A percentile compares a stretch with the other conserved stretches of the same genome.
phyloP scores from a whole-genome alignment of 1,140 invertebrate genomes.

The Drosophila mojavensis region DNA sequence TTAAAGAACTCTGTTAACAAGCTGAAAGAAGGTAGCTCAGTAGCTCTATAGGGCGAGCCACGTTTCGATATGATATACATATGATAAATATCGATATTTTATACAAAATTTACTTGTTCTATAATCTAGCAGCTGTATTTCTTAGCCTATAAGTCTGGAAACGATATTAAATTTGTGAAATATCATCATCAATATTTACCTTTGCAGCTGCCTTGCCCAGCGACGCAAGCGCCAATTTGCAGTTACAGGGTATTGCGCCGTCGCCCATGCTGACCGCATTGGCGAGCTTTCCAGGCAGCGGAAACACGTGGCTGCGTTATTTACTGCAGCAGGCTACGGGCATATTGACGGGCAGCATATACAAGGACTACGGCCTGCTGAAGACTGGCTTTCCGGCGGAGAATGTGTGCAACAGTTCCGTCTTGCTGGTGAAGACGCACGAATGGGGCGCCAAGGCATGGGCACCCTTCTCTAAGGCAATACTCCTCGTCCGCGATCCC shows the following conservation, averaged over 20 bases:
- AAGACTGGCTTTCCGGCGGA: conserved; percentile 92
- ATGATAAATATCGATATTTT: no score
- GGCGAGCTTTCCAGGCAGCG: conserved; percentile 91
- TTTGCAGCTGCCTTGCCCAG: conserved; percentile 59
- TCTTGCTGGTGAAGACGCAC: conserved; percentile 92
- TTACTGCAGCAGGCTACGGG: conserved; percentile 91
- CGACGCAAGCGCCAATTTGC: conserved; percentile 53
- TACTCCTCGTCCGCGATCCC: conserved; percentile 89
- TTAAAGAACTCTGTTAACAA: no score
- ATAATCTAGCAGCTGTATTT: no score
- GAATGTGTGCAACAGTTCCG: conserved; percentile 90
- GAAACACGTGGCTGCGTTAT: conserved; percentile 92
- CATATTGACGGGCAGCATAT: conserved; percentile 90
- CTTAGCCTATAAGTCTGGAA: no score
- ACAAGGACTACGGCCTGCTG: conserved; percentile 90
- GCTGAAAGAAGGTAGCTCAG: no score
- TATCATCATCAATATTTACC: neutral
- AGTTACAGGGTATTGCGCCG: conserved; percentile 32
- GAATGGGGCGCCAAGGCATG: conserved; percentile 87
- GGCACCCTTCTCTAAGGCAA: conserved; percentile 87
- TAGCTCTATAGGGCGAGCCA: no score
- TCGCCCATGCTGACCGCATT: conserved; percentile 85
- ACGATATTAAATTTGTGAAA: no score
- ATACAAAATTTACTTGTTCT: no score
- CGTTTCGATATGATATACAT: no score